A percentile compares a stretch with the other conserved stretches of the same genome.
Evolutionary conservation across 2,113 vertebrate genomes (phyloP).

Genomic region (Nothocercus julius): DNA sequence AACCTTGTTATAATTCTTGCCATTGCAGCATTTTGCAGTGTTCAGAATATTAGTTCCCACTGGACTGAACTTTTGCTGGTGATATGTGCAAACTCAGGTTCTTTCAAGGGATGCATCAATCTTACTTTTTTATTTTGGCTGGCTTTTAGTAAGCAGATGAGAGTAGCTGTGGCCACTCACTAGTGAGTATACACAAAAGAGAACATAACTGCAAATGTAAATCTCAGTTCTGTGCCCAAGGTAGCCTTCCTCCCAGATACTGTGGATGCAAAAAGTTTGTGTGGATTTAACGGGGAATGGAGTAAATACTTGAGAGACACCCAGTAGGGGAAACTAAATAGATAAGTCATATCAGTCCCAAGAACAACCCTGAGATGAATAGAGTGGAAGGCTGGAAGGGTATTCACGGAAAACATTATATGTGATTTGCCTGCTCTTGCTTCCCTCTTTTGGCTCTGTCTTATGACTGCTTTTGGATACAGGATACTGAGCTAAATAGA

Average conservation of each 20-base stretch:
- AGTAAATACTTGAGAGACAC: neutral
- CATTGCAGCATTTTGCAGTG: conserved; percentile 10
- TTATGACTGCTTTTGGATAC: neutral
- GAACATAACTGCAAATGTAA: neutral
- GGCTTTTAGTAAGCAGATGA: neutral
- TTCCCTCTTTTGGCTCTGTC: neutral
- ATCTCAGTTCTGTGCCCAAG: neutral
- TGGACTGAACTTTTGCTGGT: neutral
- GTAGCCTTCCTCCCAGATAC: neutral
- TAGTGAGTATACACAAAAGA: neutral
- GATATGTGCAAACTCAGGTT: neutral
- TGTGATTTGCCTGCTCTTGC: neutral
- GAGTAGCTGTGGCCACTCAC: neutral
- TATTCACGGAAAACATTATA: neutral
- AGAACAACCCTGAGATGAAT: neutral
- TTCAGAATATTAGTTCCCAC: neutral
- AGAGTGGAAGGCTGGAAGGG: neutral
- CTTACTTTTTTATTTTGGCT: neutral
- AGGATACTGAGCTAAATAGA: neutral
- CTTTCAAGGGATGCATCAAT: neutral
- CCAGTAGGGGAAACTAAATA: neutral
- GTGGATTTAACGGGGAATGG: neutral
- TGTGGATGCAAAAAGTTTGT: neutral
- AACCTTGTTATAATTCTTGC: conserved; percentile 17
- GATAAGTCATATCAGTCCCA: neutral